A percentile compares a stretch with the other conserved stretches of the same genome.
Conservation (phyloP, 2,888 invertebrate species). For the Eristalinus sepulchralis region DNA sequence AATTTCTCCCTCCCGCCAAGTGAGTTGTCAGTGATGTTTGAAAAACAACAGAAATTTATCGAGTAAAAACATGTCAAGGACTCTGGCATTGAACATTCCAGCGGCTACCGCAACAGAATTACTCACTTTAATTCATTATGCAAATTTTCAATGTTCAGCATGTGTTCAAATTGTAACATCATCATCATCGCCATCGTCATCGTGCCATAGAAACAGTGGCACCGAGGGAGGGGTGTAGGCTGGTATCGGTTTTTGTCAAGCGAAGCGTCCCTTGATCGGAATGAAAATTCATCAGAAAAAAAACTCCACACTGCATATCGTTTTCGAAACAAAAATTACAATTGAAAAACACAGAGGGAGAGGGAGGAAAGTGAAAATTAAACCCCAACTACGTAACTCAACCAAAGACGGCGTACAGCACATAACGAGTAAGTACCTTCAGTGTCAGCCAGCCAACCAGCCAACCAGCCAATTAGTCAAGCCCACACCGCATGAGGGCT, state of each 20-base stretch:
- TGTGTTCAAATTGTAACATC: constrained; percentile 11
- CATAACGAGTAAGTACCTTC: background rate
- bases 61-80: background rate
- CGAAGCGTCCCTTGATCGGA: constrained; percentile 3
- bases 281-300: background rate
- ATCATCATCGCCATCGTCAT: background rate
- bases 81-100: background rate
- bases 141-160: constrained; percentile 17
- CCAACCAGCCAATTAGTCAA: background rate
- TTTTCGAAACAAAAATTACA: background rate
- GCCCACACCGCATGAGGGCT: constrained; percentile 19
- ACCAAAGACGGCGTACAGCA: background rate
- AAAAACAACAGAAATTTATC: too few species aligned
- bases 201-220: background rate
- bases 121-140: constrained; percentile 29
- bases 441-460: background rate
- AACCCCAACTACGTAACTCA: background rate
- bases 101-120: background rate
- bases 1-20: too few species aligned
- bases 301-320: background rate
- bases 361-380: background rate
- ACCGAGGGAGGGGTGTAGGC: background rate
- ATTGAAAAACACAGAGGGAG: background rate
- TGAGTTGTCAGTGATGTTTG: background rate
- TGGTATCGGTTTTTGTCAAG: background rate